These are phyloP conservation scores for Lophius piscatorius DNA, from an alignment of 2,113 vertebrate genomes.

Conservation along the genomic window DNA sequence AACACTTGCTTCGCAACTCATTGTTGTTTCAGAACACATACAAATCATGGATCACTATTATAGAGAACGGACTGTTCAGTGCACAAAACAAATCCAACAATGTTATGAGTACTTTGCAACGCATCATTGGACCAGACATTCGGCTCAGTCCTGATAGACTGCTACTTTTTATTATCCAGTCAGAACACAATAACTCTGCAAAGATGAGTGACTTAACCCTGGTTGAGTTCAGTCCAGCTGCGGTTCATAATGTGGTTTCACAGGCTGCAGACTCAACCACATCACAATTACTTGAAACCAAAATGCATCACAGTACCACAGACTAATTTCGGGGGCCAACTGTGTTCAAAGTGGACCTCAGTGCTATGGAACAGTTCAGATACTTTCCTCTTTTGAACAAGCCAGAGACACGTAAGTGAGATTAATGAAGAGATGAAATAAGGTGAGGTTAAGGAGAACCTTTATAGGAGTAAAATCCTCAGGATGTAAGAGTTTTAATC, in stretches of 20 bases:
- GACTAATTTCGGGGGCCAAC: slow-evolving; percentile 5
- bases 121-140: no score
- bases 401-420: not conserved
- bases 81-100: no score
- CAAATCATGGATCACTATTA: no score
- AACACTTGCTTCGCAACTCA: no score
- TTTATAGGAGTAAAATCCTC: not conserved
- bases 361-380: not conserved
- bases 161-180: no score
- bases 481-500: slow-evolving; percentile 26
- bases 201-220: slow-evolving; percentile 39
- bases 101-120: no score
- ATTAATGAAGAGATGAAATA: slow-evolving; percentile 3
- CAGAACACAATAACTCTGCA: not conserved
- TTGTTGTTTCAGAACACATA: no score
- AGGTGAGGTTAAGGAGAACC: slow-evolving; percentile 1
- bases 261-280: slow-evolving; percentile 13
- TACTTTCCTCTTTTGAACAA: no score
- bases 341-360: not conserved
- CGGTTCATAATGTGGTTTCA: slow-evolving; percentile 29
- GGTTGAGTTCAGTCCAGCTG: slow-evolving; percentile 41
- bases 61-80: no score
- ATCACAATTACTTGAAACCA: slow-evolving; percentile 11
- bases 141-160: no score
- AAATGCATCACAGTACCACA: slow-evolving; percentile 7